Conservation (phyloP, 2,888 invertebrate genomes). For the Leptopilina syphax region DNA sequence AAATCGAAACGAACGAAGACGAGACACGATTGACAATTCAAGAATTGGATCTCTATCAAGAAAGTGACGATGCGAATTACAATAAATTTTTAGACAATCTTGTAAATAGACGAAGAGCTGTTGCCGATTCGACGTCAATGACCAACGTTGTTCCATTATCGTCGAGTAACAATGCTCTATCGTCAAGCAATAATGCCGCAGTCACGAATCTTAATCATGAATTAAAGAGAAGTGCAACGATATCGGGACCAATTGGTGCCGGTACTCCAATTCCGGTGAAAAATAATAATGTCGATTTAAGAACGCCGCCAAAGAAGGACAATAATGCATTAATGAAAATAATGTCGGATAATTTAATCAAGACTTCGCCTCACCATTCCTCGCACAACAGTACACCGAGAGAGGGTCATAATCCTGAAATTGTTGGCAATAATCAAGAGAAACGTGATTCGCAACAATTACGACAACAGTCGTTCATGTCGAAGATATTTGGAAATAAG, state of each 20-base stretch:
- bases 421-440: constrained; percentile 54
- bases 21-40: constrained; percentile 88
- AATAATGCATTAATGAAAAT: constrained; percentile 43
- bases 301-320: constrained; percentile 64
- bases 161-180: constrained; percentile 62
- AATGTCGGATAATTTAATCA: constrained; percentile 55
- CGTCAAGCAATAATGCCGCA: constrained; percentile 50
- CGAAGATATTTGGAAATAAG: constrained; percentile 71
- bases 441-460: constrained; percentile 56
- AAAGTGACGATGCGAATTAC: constrained; percentile 87
- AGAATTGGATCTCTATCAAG: constrained; percentile 87
- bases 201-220: constrained; percentile 50
- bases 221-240: constrained; percentile 64
- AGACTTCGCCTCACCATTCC: constrained; percentile 48
- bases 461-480: constrained; percentile 68
- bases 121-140: constrained; percentile 82
- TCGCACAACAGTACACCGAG: constrained; percentile 12
- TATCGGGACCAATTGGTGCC: constrained; percentile 73
- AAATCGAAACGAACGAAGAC: constrained; percentile 89
- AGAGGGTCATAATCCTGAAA: constrained; percentile 46
- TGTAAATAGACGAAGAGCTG: constrained; percentile 85
- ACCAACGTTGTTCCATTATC: constrained; percentile 73
- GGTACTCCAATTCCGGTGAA: constrained; percentile 75
- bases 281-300: constrained; percentile 62
- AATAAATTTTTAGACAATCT: constrained; percentile 86